Base-by-base conservation (phyloP, 2,113 vertebrate genomes). In the Phalacrocorax pelagicus region DNA sequence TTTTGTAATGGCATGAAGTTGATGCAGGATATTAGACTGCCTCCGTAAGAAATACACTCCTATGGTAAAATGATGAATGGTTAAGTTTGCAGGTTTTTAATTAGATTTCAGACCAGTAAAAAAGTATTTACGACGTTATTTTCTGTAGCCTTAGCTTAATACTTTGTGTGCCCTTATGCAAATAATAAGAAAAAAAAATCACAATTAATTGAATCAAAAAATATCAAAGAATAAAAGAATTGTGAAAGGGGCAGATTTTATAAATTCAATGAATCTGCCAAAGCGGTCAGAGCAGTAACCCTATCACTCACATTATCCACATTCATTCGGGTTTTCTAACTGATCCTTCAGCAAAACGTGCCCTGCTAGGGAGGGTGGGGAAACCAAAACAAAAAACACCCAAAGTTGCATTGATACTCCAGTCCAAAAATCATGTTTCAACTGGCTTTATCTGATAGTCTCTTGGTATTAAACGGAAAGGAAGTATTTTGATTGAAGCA, bases 21-120 rank as follows among this genome's bases (percentile, higher is more conserved):
- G 49, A 72, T 88, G 69, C 88, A 96, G 95, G 96, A 97, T 96
- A 96, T 95, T 96, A 96, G 71, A 75, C 81, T 96, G 88, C 96
- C 93, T 95, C 77, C 74, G 1, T 63, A 73, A 78, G 83, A 96
- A 97, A 91, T 26, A 90, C 26, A 38, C 54, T 73, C 40, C 80
- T 72, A 36, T 7, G 38, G 74, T 55, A 80, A 86, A 97, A 96
- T 90, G 95, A 95, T 70, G 78, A 90, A 97, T 88, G 78, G 77
- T 4, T 3, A 92, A 80, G 47, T 55, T 91, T 90, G 75, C 71
- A 90, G 81, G 47, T 46, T 94, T 95, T 96, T 96, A 95, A 97
- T 97, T 91, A 90, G 55, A 93, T 93, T 92, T 94, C 79, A 83
- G 71, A 86, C 46, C n/a, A 81, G 49, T 51, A 91, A 66, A n/a